Conservation (phyloP, 2,797 vertebrate genomes). For the Syndactyla subalaris region DNA sequence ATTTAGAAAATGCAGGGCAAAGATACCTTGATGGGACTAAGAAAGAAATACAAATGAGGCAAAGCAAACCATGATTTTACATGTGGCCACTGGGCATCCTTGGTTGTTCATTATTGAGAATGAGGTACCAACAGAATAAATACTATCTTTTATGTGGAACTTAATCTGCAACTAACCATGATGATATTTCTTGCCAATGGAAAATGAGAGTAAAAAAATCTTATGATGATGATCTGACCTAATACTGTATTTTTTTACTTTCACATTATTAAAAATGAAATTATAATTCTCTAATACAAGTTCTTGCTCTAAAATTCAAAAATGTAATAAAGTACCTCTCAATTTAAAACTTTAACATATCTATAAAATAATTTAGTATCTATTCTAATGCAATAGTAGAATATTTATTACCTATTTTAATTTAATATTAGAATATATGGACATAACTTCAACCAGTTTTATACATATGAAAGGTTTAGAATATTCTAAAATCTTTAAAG, state of each 20-base stretch:
- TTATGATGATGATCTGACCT: not conserved
- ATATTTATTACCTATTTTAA: constrained; percentile 48
- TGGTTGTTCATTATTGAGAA: not conserved
- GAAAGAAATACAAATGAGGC: not conserved
- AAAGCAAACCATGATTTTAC: not conserved
- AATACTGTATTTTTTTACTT: not conserved
- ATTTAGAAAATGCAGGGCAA: not conserved
- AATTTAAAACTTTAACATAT: constrained; percentile 50
- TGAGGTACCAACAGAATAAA: not conserved
- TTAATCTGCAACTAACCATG: not conserved
- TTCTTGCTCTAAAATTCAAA: constrained; percentile 20
- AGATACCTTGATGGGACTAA: not conserved
- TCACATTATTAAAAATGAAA: constrained; percentile 14
- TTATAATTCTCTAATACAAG: not conserved
- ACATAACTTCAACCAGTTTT: not conserved
- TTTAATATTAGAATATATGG: constrained; percentile 16
- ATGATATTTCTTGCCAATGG: not conserved
- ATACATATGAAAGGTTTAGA: not conserved
- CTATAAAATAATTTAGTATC: constrained; percentile 56
- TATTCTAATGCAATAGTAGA: constrained; percentile 33
- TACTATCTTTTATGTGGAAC: not conserved
- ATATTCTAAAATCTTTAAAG: not conserved
- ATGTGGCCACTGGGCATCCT: not conserved
- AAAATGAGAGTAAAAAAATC: constrained; percentile 1
- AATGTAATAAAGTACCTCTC: constrained; percentile 40